These are phyloP conservation scores for Nephrocerus scutellatus DNA, from an alignment of 2,888 invertebrate genomes.

Conservation along the genomic window DNA sequence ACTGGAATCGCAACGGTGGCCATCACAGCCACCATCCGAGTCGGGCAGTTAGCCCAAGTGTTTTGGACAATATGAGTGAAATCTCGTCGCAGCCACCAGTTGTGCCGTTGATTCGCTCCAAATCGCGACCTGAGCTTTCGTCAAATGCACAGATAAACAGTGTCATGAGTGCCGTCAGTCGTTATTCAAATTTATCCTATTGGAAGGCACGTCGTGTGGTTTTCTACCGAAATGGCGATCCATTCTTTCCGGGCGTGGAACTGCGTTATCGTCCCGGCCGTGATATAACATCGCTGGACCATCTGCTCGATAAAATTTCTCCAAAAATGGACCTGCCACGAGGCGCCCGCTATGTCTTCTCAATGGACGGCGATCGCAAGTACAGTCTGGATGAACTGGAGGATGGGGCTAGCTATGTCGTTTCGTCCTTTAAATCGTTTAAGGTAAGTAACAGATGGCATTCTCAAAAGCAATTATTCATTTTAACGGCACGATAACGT, in stretches of 20 bases:
- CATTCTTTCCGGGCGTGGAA: conserved; percentile 83
- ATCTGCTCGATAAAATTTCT: conserved; percentile 77
- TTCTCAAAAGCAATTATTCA: no score
- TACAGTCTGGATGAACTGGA: conserved; percentile 77
- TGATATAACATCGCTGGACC: conserved; percentile 79
- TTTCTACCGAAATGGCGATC: conserved; percentile 91
- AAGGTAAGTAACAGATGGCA: conserved; percentile 74
- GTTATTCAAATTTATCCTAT: conserved; percentile 74
- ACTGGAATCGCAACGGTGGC: conserved; percentile 7
- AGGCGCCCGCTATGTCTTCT: conserved; percentile 85
- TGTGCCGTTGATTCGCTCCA: conserved; percentile 43
- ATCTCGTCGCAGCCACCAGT: conserved; percentile 50
- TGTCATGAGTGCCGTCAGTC: conserved; percentile 51
- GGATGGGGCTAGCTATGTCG: conserved; percentile 88
- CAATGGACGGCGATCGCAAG: conserved; percentile 83
- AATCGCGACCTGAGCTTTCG: conserved; percentile 45
- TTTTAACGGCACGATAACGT: no score
- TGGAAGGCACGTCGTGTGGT: conserved; percentile 82
- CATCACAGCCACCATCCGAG: conserved; percentile 25
- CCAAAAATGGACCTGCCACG: conserved; percentile 79
- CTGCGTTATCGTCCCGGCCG: conserved; percentile 82
- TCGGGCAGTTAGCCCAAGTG: conserved; percentile 32
- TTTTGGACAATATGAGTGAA: conserved; percentile 56
- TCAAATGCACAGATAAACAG: conserved; percentile 31
- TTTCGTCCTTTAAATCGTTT: conserved; percentile 85